Evolutionary conservation across 2,113 vertebrate genomes (phyloP).

Genomic region (Neotoma lepida): DNA sequence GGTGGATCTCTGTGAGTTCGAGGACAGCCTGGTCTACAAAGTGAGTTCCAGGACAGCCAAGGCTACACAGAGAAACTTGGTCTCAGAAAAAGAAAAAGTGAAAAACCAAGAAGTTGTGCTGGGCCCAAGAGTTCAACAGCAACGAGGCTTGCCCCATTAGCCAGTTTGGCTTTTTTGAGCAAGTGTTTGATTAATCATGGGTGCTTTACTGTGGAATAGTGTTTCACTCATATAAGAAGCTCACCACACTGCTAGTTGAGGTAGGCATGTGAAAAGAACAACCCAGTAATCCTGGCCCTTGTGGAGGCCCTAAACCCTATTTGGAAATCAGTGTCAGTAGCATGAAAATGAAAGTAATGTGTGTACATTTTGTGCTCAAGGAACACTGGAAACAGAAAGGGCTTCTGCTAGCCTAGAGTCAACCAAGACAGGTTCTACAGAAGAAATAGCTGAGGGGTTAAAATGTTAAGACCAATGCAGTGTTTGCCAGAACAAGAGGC

Average conservation of each 20-base stretch:
- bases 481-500: background rate
- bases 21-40: background rate
- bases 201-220: background rate
- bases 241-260: background rate
- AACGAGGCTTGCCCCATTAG: background rate
- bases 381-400: background rate
- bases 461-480: background rate
- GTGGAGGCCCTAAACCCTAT: background rate
- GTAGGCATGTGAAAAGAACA: background rate
- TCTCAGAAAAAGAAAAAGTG: background rate
- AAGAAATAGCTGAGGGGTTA: constrained; percentile 22
- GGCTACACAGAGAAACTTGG: background rate
- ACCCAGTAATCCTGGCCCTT: background rate
- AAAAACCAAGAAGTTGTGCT: background rate
- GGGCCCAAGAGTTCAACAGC: background rate
- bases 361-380: background rate
- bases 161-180: background rate
- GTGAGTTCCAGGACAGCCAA: background rate
- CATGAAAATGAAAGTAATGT: background rate
- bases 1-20: background rate
- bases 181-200: background rate
- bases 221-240: background rate
- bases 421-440: background rate
- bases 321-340: background rate
- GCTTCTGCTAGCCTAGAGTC: background rate